Percentiles rank a stretch among this genome's conserved stretches.
These are phyloP conservation scores for Gadopsis bispinosus DNA, from an alignment of 2,797 vertebrate species.

Conservation along the genomic window DNA sequence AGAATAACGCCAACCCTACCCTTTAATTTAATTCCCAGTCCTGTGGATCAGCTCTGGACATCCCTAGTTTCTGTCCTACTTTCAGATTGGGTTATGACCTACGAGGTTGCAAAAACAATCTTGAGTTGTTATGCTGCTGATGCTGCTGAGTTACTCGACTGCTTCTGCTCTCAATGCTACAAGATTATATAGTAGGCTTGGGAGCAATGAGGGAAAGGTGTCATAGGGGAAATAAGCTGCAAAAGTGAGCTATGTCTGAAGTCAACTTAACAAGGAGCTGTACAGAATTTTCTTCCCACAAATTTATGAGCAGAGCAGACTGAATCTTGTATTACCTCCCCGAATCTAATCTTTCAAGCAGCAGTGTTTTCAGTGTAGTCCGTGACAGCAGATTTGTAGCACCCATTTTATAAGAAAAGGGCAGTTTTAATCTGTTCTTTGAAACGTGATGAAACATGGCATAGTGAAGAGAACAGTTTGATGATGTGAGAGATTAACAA, in stretches of 20 bases:
- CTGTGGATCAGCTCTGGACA: constrained; percentile 17
- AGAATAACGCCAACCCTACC: constrained; percentile 5
- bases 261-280: constrained; percentile 55
- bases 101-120: constrained; percentile 42
- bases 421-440: background rate
- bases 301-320: constrained; percentile 57
- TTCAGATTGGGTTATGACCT: constrained; percentile 32
- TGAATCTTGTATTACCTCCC: constrained; percentile 35
- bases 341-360: constrained; percentile 33
- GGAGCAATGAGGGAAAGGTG: constrained; percentile 62
- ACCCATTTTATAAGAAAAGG: background rate
- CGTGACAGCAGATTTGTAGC: constrained; percentile 15
- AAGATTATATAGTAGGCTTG: constrained; percentile 51
- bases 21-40: constrained; percentile 20
- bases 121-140: constrained; percentile 39
- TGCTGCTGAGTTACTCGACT: constrained; percentile 39
- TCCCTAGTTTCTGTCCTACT: constrained; percentile 7
- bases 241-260: constrained; percentile 60
- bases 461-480: background rate
- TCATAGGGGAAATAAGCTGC: constrained; percentile 64
- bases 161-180: constrained; percentile 38
- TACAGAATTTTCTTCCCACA: constrained; percentile 23
- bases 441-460: background rate
- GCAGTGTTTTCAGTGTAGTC: constrained; percentile 27
- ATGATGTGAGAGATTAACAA: background rate